phyloP scores from a whole-genome alignment of 1,140 invertebrate genomes.

The Mesaphorura yosii region DNA sequence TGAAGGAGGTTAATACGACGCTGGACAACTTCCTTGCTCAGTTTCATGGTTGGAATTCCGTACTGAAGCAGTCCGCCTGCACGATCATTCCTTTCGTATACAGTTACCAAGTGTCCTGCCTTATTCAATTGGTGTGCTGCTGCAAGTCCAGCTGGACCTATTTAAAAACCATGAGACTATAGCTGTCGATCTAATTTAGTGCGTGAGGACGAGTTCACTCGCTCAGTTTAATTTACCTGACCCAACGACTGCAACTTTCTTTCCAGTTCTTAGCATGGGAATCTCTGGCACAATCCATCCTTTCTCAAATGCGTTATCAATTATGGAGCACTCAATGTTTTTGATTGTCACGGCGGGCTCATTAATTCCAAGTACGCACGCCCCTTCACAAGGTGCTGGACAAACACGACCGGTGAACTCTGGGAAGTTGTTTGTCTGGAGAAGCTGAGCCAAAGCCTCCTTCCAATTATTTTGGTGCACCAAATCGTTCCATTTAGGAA shows the following conservation, averaged over 20 bases:
- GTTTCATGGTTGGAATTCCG: constrained; percentile 96
- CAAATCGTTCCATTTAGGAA: constrained; percentile 98
- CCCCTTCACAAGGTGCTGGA: constrained; percentile 93
- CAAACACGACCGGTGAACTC: constrained; percentile 98
- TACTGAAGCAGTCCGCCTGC: constrained; percentile 91
- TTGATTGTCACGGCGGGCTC: constrained; percentile 96
- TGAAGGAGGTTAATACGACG: constrained; percentile 74
- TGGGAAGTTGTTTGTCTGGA: constrained; percentile 99
- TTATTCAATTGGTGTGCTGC: constrained; percentile 96
- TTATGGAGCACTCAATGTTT: constrained; percentile 97
- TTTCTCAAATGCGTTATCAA: constrained; percentile 93
- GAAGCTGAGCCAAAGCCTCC: constrained; percentile 84
- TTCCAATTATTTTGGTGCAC: constrained; percentile 91
- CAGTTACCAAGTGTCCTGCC: constrained; percentile 80
- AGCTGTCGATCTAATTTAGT: no score
- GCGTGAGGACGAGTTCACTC: background rate
- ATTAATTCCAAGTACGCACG: constrained; percentile 92
- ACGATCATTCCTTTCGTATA: constrained; percentile 92
- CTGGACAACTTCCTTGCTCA: constrained; percentile 84
- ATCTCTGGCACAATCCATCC: constrained; percentile 83
- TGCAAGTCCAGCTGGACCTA: constrained; percentile 89
- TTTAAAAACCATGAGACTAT: no score
- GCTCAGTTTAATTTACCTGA: constrained; percentile 81
- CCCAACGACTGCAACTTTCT: constrained; percentile 83
- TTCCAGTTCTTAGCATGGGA: constrained; percentile 63